phyloP scores from a whole-genome alignment of 2,113 vertebrate genomes.

The Brachypteracias leptosomus region DNA sequence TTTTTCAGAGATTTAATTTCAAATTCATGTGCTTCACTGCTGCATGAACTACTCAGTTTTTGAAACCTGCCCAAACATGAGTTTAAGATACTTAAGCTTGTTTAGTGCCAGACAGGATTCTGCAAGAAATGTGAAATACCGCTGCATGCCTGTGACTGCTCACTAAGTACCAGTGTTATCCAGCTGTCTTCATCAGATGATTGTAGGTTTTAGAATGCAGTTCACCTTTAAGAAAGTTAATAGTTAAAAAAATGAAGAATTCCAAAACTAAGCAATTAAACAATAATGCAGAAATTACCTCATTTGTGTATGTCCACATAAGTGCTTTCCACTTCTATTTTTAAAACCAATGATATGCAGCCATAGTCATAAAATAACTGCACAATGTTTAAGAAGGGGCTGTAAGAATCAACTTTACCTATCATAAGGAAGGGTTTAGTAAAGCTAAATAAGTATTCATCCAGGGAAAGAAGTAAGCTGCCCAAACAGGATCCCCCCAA shows the following conservation, averaged over 20 bases:
- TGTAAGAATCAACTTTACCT: neutral
- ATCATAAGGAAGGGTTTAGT: neutral
- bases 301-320: fast-evolving
- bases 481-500: neutral
- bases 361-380: neutral
- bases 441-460: neutral
- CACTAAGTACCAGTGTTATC: neutral
- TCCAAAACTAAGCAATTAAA: neutral
- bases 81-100: neutral
- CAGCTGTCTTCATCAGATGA: neutral
- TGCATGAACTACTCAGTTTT: neutral
- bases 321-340: neutral
- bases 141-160: neutral
- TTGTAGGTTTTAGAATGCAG: neutral
- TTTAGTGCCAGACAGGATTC: neutral
- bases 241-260: neutral
- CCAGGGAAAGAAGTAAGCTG: neutral
- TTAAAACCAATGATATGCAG: neutral
- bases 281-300: neutral
- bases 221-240: neutral
- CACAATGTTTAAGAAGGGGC: neutral
- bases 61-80: neutral
- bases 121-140: neutral
- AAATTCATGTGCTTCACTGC: neutral
- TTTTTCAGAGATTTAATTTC: neutral